Conservation (phyloP, 2,888 invertebrate genomes). For the Bimastos eiseni region DNA sequence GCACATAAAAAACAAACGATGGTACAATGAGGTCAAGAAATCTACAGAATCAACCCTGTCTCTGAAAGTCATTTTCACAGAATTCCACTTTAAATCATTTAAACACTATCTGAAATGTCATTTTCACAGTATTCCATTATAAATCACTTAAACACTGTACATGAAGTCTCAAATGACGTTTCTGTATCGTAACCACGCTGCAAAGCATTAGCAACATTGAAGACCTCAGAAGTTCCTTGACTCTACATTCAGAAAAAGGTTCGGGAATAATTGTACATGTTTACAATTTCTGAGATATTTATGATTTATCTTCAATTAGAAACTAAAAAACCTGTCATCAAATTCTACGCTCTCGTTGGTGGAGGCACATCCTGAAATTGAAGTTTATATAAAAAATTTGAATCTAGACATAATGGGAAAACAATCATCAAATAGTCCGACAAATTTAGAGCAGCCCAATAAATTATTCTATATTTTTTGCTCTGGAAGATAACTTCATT, state of each 20-base stretch:
- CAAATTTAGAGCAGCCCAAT: too few relatives aligned
- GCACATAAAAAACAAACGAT: neutral
- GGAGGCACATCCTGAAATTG: neutral
- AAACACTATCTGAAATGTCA: slow-evolving; percentile 2
- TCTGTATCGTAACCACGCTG: neutral
- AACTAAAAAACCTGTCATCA: neutral
- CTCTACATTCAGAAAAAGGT: neutral
- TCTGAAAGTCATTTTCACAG: neutral
- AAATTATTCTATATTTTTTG: too few relatives aligned
- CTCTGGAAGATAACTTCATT: too few relatives aligned
- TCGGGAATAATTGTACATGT: neutral
- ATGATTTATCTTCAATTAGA: neutral
- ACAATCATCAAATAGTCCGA: too few relatives aligned
- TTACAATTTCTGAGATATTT: neutral
- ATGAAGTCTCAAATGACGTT: neutral
- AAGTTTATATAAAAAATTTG: too few relatives aligned
- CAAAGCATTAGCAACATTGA: neutral
- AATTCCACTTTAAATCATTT: neutral
- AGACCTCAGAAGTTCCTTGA: neutral
- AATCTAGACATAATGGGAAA: too few relatives aligned
- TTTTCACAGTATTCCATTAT: neutral
- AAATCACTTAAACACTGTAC: neutral
- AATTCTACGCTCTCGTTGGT: neutral
- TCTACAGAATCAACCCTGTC: neutral
- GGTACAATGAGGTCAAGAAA: neutral